Evolutionary conservation across 2,797 vertebrate genomes (phyloP).

Genomic region (Macroramphosus scolopax): DNA sequence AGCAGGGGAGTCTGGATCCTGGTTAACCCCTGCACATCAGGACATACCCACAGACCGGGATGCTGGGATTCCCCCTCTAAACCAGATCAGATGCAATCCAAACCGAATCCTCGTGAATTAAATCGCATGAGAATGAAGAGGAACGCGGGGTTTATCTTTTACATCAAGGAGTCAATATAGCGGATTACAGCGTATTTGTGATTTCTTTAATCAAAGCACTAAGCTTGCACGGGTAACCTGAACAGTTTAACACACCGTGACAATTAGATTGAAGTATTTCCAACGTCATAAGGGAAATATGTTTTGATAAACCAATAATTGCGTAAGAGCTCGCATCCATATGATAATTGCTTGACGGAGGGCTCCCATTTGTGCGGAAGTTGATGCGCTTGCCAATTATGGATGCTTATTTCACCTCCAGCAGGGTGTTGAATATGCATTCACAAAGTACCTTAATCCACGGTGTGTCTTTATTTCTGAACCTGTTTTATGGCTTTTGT

Average conservation of each 20-base stretch:
- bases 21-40: too few species aligned
- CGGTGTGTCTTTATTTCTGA: constrained; percentile 60
- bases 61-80: too few species aligned
- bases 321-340: constrained; percentile 26
- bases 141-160: too few species aligned
- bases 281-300: constrained; percentile 24
- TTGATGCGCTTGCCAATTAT: constrained; percentile 50
- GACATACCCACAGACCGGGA: too few species aligned
- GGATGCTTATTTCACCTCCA: constrained; percentile 73
- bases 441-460: constrained; percentile 63
- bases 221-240: too few species aligned
- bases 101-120: too few species aligned
- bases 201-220: too few species aligned
- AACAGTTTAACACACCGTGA: constrained; percentile 37
- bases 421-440: constrained; percentile 72
- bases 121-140: too few species aligned
- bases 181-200: too few species aligned
- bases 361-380: constrained; percentile 39
- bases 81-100: too few species aligned
- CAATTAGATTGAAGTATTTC: constrained; percentile 39
- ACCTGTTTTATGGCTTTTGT: constrained; percentile 66
- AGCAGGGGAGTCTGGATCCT: too few species aligned
- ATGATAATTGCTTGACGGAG: constrained; percentile 36
- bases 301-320: constrained; percentile 29
- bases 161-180: too few species aligned